These are phyloP conservation scores for Epistrophella euchroma DNA, from an alignment of 2,888 invertebrate species.

Conservation along the genomic window DNA sequence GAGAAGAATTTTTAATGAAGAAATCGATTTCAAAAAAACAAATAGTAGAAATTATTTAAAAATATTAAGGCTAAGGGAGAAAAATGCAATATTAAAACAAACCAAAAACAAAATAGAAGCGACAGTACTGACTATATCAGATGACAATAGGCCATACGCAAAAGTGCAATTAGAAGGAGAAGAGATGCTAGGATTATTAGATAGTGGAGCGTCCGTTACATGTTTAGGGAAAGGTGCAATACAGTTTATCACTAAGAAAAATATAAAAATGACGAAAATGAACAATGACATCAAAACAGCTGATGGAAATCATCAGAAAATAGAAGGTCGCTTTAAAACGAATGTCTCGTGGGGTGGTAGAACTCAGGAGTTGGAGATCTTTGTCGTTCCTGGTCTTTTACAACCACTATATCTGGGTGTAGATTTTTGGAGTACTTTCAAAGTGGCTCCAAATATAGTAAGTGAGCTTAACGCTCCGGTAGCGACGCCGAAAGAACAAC, in stretches of 20 bases:
- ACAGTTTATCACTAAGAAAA: neutral
- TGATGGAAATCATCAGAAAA: neutral
- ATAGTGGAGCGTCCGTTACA: conserved; percentile 14
- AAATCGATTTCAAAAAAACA: neutral
- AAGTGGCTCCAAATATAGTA: neutral
- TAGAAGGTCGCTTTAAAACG: neutral
- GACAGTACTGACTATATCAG: neutral
- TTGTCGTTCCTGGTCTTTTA: neutral
- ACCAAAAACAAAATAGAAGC: conserved; percentile 1
- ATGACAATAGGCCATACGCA: conserved; percentile 21
- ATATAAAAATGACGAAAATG: neutral
- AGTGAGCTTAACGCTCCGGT: neutral
- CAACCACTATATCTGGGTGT: neutral
- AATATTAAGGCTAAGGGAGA: neutral
- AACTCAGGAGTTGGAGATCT: neutral
- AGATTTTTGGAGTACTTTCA: neutral
- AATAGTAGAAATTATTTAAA: conserved; percentile 1
- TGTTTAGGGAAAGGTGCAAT: conserved; percentile 16
- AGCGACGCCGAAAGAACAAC: neutral
- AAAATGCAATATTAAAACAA: neutral
- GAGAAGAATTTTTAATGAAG: neutral
- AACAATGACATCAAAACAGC: neutral
- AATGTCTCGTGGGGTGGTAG: conserved; percentile 10
- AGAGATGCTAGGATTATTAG: conserved; percentile 2
- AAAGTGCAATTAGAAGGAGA: neutral